phyloP scores from a whole-genome alignment of 2,888 invertebrate species.

The Brachypalpus laphriformis region DNA sequence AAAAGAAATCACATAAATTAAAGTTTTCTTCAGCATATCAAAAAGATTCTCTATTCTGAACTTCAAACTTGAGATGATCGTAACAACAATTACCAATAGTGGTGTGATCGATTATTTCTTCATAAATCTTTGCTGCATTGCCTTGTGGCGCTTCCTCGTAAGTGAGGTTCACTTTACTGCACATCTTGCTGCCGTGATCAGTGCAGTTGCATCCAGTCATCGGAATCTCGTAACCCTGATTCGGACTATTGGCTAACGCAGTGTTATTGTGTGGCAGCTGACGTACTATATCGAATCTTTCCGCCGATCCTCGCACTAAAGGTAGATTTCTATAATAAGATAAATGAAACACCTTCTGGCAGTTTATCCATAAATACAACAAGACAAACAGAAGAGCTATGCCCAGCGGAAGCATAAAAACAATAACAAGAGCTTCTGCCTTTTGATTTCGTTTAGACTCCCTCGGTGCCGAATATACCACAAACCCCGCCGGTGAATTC shows the following conservation, averaged over 20 bases:
- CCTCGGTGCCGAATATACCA: constrained; percentile 78
- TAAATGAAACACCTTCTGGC: constrained; percentile 80
- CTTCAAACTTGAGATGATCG: constrained; percentile 74
- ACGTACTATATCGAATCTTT: constrained; percentile 80
- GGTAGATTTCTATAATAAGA: constrained; percentile 78
- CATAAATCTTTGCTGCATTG: constrained; percentile 78
- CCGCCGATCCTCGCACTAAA: constrained; percentile 75
- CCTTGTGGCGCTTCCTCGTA: constrained; percentile 78
- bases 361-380: constrained; percentile 81
- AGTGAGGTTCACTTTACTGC: constrained; percentile 78
- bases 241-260: constrained; percentile 62
- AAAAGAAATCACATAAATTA: not conserved
- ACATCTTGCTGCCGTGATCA: constrained; percentile 58
- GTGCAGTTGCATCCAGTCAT: constrained; percentile 79
- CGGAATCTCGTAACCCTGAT: constrained; percentile 79
- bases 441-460: constrained; percentile 80
- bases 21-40: not conserved
- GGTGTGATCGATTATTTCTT: constrained; percentile 78
- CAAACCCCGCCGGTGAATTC: constrained; percentile 32
- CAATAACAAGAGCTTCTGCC: constrained; percentile 80
- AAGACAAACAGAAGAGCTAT: constrained; percentile 80
- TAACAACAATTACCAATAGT: constrained; percentile 69
- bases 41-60: constrained; percentile 22
- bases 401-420: constrained; percentile 81
- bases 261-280: constrained; percentile 73